phyloP scores from a whole-genome alignment of 2,797 vertebrate species.

The Crocodylus rhombifer region DNA sequence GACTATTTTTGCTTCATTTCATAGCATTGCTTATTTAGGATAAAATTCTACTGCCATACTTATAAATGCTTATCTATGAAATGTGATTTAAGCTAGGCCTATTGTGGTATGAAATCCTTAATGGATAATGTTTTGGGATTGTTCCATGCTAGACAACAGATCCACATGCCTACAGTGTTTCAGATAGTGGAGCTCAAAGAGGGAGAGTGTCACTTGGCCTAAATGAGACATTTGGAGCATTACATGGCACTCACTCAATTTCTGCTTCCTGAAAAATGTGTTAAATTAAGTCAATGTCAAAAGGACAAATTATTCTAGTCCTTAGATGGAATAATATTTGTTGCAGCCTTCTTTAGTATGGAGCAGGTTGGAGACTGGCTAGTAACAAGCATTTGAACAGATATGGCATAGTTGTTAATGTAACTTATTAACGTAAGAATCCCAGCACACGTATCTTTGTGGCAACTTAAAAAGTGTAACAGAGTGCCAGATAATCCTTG shows the following conservation, averaged over 20 bases:
- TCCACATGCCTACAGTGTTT: neutral
- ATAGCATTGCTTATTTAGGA: conserved; percentile 29
- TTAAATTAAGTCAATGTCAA: conserved; percentile 42
- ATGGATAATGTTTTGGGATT: neutral
- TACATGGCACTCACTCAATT: neutral
- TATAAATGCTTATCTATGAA: neutral
- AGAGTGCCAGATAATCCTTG: neutral
- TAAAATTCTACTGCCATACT: conserved; percentile 30
- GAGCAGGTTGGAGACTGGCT: neutral
- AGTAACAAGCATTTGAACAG: neutral
- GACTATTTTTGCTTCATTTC: neutral
- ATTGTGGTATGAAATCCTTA: conserved; percentile 7
- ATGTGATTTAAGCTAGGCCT: neutral
- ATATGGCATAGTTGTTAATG: neutral
- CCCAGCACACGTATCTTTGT: neutral
- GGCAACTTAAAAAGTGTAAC: neutral
- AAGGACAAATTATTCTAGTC: conserved; percentile 8
- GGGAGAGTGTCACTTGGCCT: neutral
- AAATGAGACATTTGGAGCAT: neutral
- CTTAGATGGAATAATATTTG: neutral
- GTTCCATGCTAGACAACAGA: neutral
- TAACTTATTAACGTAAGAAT: neutral
- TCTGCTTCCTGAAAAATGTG: conserved; percentile 9
- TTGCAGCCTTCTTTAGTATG: neutral
- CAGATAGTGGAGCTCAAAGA: neutral